Conservation (phyloP, 1,140 invertebrate genomes). For the Drosophila novamexicana region DNA sequence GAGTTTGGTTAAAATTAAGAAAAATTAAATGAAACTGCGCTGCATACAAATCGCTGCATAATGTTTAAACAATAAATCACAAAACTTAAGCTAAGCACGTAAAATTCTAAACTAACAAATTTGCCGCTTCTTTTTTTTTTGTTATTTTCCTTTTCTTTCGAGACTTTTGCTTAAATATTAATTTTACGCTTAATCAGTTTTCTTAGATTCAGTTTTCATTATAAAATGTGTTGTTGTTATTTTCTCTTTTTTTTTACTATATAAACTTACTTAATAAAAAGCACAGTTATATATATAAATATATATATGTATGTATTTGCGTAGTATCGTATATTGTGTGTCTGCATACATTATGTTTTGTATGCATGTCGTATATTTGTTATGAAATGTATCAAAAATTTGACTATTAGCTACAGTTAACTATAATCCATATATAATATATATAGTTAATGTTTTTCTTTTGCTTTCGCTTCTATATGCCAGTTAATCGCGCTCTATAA, state of each 20-base stretch:
- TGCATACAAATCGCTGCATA: conserved; percentile 38
- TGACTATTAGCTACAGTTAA: conserved; percentile 77
- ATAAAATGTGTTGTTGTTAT: conserved; percentile 18
- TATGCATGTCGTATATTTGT: conserved; percentile 45
- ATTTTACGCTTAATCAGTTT: conserved; percentile 74
- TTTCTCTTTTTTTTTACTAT: neutral
- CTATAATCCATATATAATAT: conserved; percentile 41
- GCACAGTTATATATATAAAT: conserved; percentile 57
- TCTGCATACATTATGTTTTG: conserved; percentile 19
- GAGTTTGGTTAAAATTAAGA: conserved; percentile 36
- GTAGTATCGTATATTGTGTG: conserved; percentile 32
- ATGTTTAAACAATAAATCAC: conserved; percentile 83
- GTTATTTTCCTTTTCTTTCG: conserved; percentile 26
- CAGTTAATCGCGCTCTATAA: conserved; percentile 21
- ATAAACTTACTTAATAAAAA: conserved; percentile 51
- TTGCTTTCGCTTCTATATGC: neutral
- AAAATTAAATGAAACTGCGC: conserved; percentile 45
- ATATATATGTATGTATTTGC: conserved; percentile 30
- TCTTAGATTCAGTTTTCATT: conserved; percentile 40
- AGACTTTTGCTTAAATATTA: conserved; percentile 67
- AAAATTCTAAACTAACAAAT: conserved; percentile 70
- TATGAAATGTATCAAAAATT: conserved; percentile 80
- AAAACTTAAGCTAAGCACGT: conserved; percentile 79
- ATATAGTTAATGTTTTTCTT: conserved; percentile 30
- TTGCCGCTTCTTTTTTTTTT: conserved; percentile 15